Conservation (phyloP, 2,888 invertebrate genomes). For the Nasonovia ribisnigri region DNA sequence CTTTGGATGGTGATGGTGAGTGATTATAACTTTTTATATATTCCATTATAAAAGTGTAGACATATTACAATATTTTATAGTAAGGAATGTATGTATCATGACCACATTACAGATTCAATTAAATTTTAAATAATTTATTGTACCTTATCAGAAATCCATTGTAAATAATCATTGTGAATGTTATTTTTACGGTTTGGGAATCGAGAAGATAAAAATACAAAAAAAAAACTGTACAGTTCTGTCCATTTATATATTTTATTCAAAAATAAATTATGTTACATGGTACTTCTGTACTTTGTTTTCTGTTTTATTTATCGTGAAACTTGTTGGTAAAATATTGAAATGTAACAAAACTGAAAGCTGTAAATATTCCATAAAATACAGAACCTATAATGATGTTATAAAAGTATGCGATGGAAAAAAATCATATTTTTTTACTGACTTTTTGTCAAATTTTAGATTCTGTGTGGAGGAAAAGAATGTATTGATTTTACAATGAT, state of each 20-base stretch:
- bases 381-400: not conserved
- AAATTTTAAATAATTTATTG: not conserved
- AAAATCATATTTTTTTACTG: not conserved
- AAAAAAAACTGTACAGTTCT: not conserved
- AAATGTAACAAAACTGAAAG: not conserved
- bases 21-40: not conserved
- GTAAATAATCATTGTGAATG: not conserved
- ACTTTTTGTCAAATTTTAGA: not conserved
- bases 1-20: slow-evolving; percentile 55
- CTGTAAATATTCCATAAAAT: not conserved
- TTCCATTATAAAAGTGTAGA: not conserved
- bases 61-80: not conserved
- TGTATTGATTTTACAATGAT: no score
- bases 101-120: not conserved
- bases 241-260: not conserved
- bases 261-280: not conserved
- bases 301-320: not conserved
- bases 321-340: not conserved
- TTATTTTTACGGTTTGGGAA: not conserved
- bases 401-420: not conserved
- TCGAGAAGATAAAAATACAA: not conserved
- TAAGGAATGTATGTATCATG: no score
- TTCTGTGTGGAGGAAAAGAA: no score
- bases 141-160: not conserved
- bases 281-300: not conserved